Conservation (phyloP, 2,113 vertebrate species). For the Cheilinus undulatus region DNA sequence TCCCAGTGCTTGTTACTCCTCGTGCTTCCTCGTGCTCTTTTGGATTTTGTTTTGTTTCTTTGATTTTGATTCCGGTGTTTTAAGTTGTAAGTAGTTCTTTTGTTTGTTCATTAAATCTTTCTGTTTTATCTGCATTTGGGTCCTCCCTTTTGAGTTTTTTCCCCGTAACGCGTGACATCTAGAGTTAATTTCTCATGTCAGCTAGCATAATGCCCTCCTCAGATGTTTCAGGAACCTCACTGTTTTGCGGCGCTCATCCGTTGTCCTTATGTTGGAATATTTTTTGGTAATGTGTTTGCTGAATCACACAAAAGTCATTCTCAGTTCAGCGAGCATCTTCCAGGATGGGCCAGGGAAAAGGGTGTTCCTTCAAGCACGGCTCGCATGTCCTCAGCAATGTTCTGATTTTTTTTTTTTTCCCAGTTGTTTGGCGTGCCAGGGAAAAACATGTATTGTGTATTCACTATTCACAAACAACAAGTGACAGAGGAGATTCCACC, state of each 20-base stretch:
- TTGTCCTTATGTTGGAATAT: slow-evolving; percentile 30
- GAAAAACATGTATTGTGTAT: slow-evolving; percentile 56
- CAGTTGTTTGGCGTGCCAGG: slow-evolving; percentile 36
- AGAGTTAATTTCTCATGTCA: no score
- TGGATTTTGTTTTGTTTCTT: no score
- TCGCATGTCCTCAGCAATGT: slow-evolving; percentile 37
- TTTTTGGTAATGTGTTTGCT: slow-evolving; percentile 50
- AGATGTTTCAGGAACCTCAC: slow-evolving; percentile 19
- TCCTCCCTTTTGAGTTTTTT: no score
- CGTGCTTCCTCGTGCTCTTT: no score
- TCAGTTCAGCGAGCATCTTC: slow-evolving; percentile 46
- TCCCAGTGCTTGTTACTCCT: no score
- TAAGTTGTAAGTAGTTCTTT: no score
- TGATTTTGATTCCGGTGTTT: no score
- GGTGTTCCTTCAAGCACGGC: slow-evolving; percentile 47
- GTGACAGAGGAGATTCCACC: slow-evolving; percentile 64
- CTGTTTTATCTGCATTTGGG: no score
- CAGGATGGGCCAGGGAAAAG: slow-evolving; percentile 37
- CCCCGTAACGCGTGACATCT: no score
- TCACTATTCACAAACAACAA: slow-evolving; percentile 70
- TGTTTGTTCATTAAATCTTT: no score
- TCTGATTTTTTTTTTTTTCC: slow-evolving; percentile 42
- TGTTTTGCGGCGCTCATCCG: slow-evolving; percentile 26
- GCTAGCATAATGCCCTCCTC: slow-evolving; percentile 11
- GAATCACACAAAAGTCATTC: slow-evolving; percentile 58